phyloP scores from a whole-genome alignment of 1,140 invertebrate species.

The Papilio aristodemus region DNA sequence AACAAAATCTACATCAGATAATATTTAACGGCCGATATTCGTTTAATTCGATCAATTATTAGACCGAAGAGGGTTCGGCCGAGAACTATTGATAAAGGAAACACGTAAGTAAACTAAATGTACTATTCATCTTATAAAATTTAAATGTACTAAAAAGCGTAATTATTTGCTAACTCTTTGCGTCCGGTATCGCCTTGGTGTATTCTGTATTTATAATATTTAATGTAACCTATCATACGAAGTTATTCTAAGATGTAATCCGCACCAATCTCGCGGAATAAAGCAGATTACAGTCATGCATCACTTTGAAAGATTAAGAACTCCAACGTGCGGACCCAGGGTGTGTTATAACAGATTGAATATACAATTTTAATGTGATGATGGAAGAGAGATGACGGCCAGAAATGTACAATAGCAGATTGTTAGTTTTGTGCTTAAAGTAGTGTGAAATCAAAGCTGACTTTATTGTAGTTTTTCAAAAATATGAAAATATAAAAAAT shows the following conservation, averaged over 20 bases:
- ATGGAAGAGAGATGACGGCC: not conserved
- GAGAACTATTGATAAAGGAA: not conserved
- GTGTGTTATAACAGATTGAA: not conserved
- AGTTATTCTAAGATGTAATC: not conserved
- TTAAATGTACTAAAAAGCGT: too few relatives aligned
- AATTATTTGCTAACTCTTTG: too few relatives aligned
- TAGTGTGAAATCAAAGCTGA: too few relatives aligned
- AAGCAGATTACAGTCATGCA: not conserved
- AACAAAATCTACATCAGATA: too few relatives aligned
- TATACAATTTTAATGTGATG: not conserved
- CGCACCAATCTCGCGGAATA: slow-evolving; percentile 3
- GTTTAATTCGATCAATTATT: not conserved
- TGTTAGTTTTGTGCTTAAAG: too few relatives aligned
- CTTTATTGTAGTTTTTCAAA: too few relatives aligned
- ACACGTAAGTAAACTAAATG: not conserved
- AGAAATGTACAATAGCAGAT: not conserved
- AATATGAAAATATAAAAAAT: too few relatives aligned
- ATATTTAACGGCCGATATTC: not conserved
- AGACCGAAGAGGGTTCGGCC: not conserved
- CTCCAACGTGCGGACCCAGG: not conserved
- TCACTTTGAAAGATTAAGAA: slow-evolving; percentile 4
- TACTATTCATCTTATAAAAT: too few relatives aligned
- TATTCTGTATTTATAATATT: too few relatives aligned
- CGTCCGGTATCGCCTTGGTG: too few relatives aligned
- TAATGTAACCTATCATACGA: not conserved